Evolutionary conservation across 2,888 invertebrate species (phyloP).

Genomic region (Ctenicera cuprea): DNA sequence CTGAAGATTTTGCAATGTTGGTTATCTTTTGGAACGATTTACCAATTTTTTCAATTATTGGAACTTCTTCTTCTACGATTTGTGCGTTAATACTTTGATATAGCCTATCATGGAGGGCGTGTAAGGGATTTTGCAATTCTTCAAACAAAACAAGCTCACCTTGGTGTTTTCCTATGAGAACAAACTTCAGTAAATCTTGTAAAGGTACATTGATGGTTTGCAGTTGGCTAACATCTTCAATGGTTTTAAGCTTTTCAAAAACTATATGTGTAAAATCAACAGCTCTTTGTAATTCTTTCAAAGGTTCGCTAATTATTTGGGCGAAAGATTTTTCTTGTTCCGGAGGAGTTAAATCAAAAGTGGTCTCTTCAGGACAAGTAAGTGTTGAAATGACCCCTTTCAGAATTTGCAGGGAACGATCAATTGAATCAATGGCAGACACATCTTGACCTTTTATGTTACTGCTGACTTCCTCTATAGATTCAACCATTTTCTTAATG

Average conservation of each 20-base stretch:
- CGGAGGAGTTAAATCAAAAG: neutral
- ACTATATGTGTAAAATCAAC: slow-evolving; percentile 62
- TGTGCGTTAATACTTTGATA: slow-evolving; percentile 59
- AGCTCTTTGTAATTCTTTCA: slow-evolving; percentile 62
- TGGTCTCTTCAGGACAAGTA: slow-evolving; percentile 22
- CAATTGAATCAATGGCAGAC: slow-evolving; percentile 55
- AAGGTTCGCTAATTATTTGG: slow-evolving; percentile 56
- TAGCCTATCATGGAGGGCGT: slow-evolving; percentile 62
- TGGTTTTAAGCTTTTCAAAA: slow-evolving; percentile 58
- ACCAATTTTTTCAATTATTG: slow-evolving; percentile 63
- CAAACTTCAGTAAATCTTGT: slow-evolving; percentile 64
- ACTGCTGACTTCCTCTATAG: slow-evolving; percentile 58
- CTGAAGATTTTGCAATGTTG: slow-evolving; percentile 48
- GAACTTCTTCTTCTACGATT: slow-evolving; percentile 62
- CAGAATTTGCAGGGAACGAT: slow-evolving; percentile 60
- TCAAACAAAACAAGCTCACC: slow-evolving; percentile 63
- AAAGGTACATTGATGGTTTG: slow-evolving; percentile 63
- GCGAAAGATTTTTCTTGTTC: slow-evolving; percentile 51
- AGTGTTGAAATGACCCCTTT: slow-evolving; percentile 55
- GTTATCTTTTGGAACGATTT: slow-evolving; percentile 61
- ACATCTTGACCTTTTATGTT: slow-evolving; percentile 43
- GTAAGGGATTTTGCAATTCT: slow-evolving; percentile 63
- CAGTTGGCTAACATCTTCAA: slow-evolving; percentile 61
- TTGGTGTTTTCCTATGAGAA: slow-evolving; percentile 63
- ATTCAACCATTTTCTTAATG: slow-evolving; percentile 61